Percentiles rank a stretch among this genome's conserved stretches.
These are phyloP conservation scores for Plagodis dolabraria DNA, from an alignment of 2,888 invertebrate genomes.

Conservation along the genomic window DNA sequence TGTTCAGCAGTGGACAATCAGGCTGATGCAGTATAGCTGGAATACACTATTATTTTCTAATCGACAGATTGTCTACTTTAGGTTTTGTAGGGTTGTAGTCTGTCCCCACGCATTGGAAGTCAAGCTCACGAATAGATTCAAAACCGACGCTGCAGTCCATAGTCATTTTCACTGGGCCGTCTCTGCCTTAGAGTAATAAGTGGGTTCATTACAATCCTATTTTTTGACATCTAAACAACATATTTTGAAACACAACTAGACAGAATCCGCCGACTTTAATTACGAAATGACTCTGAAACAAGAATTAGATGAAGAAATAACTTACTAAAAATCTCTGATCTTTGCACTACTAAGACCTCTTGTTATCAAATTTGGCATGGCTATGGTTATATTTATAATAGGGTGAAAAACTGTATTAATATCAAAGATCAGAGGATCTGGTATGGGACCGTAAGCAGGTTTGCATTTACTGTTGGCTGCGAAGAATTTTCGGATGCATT, in stretches of 20 bases:
- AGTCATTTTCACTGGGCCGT: no score
- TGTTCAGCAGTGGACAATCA: no score
- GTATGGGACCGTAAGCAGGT: slow-evolving; percentile 29
- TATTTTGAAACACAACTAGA: slow-evolving; percentile 1
- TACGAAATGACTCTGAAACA: no score
- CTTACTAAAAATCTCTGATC: slow-evolving; percentile 32
- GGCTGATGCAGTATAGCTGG: no score
- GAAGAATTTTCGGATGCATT: slow-evolving; percentile 43
- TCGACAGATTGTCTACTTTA: no score
- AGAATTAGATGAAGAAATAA: neutral
- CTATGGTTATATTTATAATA: slow-evolving; percentile 37
- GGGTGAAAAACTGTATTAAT: slow-evolving; percentile 17
- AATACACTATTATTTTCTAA: no score
- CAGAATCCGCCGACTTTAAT: no score
- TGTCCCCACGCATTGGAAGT: no score
- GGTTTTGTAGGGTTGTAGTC: no score
- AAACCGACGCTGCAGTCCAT: no score
- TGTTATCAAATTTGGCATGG: slow-evolving; percentile 5
- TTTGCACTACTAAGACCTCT: slow-evolving; percentile 25
- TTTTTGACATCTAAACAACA: slow-evolving; percentile 15
- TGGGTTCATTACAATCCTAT: neutral
- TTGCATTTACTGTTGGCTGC: slow-evolving; percentile 37
- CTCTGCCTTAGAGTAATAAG: no score
- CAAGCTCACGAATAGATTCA: no score
- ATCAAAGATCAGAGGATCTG: slow-evolving; percentile 26